A percentile compares a stretch with the other conserved stretches of the same genome.
Conservation (phyloP, 2,888 invertebrate species). For the Trachelus troglodyta region DNA sequence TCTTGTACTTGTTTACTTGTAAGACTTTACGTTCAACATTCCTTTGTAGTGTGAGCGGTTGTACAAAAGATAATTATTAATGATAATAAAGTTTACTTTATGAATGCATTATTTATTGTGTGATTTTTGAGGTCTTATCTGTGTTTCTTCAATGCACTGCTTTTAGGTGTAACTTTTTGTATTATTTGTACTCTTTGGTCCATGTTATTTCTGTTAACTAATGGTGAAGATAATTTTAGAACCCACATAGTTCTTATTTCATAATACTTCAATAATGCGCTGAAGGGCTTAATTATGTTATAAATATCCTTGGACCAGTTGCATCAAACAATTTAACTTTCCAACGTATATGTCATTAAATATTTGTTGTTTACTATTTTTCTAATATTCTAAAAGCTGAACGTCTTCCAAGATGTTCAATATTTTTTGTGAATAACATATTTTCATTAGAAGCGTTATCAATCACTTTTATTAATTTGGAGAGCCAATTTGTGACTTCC, state of each 20-base stretch:
- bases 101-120: background rate
- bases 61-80: background rate
- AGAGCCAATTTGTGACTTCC: conserved; percentile 59
- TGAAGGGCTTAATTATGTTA: background rate
- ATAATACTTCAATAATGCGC: too few relatives aligned
- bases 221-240: background rate
- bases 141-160: background rate
- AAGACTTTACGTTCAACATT: background rate
- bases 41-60: background rate
- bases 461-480: conserved; percentile 20
- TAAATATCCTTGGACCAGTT: background rate
- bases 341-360: background rate
- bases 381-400: background rate
- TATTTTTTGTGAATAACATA: background rate
- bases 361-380: background rate
- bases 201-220: background rate
- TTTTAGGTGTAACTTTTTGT: background rate
- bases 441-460: background rate
- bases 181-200: background rate
- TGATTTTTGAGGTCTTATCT: background rate
- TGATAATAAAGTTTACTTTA: background rate
- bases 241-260: too few relatives aligned
- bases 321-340: background rate
- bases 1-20: background rate
- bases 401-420: background rate